Evolutionary conservation across 2,113 vertebrate species (phyloP), one percentile per base, ranked within the genome.

Genomic region (Erinaceus europaeus): DNA sequence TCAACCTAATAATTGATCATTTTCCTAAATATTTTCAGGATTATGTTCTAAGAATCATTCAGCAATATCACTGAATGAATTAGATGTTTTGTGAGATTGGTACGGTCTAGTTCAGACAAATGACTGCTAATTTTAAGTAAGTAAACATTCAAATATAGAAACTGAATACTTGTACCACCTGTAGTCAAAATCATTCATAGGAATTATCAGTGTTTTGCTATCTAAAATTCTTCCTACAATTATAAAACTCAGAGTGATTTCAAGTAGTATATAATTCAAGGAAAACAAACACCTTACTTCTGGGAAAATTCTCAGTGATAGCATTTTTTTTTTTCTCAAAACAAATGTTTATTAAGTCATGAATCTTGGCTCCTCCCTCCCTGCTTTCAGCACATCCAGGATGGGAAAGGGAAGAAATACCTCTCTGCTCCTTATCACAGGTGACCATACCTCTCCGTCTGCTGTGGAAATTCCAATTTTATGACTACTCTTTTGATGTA

Each of bases 51-150:
- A 71, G 44, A 84, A 29, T 78, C 15, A 77, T 44, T 82, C 52
- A 77, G 40, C 27, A 84, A 36, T 27, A 6, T 84, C 77, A 71
- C 8, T 87, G 29, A 32, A 78, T 40, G 3, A 89, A 82, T 3
- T 23, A 25, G 3, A 42, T 76, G 23, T 32, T 76, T 75, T 42
- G 17, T 68, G 44, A 81, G 32, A 65, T 44, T 82, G 18, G 53
- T 64, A 34, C 3, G 48, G 38, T 65, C n/a, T 40, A 84, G 34
- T 29, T 12, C 20, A 89, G 44, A 75, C 2, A 62, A 25, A 52
- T 44, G 50, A 44, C 73, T 75, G 91, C 81, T 62, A 90, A 83
- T 62, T 83, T n/a, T 6, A 93, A 86, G 46, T 20, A 86, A 90
- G 42, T 18, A 89, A 88, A 85, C 3, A 61, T 52, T 84, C n/a